Conservation (phyloP, 2,113 vertebrate genomes). For the Etheostoma spectabile region DNA sequence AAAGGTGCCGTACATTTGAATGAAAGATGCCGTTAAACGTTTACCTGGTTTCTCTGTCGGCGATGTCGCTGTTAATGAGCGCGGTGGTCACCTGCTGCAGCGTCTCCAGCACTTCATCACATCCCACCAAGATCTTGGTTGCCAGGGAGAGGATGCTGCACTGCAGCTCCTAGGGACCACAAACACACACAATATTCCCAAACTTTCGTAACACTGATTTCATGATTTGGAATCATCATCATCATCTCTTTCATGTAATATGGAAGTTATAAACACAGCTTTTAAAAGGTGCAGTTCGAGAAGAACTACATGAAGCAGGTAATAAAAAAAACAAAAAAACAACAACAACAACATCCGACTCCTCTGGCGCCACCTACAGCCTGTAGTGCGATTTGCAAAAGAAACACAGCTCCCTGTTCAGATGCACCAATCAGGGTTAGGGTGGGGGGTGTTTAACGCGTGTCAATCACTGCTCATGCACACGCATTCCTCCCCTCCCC, state of each 20-base stretch:
- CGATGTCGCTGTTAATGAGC: conserved; percentile 93
- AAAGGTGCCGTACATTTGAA: background rate
- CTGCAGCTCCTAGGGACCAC: conserved; percentile 90
- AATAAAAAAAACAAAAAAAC: too few species aligned
- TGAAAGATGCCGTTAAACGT: background rate
- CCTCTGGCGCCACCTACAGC: too few species aligned
- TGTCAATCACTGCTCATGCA: too few species aligned
- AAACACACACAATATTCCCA: conserved; percentile 69
- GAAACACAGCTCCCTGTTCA: too few species aligned
- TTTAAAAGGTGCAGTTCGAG: background rate
- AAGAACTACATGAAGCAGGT: too few species aligned
- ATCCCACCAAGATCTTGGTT: conserved; percentile 95
- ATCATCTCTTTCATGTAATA: conserved; percentile 14
- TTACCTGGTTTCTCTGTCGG: conserved; percentile 93
- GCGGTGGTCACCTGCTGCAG: conserved; percentile 96
- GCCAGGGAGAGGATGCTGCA: conserved; percentile 94
- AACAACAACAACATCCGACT: too few species aligned
- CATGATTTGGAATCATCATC: background rate
- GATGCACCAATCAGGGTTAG: too few species aligned
- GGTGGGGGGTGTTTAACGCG: too few species aligned
- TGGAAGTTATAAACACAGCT: background rate
- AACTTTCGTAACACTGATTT: conserved; percentile 77
- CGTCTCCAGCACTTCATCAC: conserved; percentile 97
- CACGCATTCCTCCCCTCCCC: too few species aligned
- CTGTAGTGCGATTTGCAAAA: too few species aligned